These are phyloP conservation scores for Mesembrinibis cayennensis DNA, from an alignment of 2,113 vertebrate genomes.

Conservation along the genomic window DNA sequence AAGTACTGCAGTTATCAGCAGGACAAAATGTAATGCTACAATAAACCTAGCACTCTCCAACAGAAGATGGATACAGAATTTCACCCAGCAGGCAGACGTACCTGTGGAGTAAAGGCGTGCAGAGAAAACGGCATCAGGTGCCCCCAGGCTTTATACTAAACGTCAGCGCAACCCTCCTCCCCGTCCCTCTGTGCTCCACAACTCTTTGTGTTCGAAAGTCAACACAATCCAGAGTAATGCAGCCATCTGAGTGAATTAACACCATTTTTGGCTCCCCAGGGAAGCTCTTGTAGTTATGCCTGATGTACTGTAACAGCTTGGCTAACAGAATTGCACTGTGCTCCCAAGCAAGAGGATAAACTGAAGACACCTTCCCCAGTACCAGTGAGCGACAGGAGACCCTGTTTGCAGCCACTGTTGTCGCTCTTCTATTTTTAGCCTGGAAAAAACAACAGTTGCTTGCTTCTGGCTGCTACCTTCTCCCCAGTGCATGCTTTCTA, in stretches of 20 bases:
- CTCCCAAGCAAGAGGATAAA: background rate
- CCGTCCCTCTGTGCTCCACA: background rate
- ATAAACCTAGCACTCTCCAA: background rate
- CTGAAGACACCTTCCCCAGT: background rate
- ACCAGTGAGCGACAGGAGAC: background rate
- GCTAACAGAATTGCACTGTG: background rate
- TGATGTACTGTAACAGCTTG: background rate
- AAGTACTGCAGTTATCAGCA: background rate
- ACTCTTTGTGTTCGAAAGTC: background rate
- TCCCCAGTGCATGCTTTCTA: background rate
- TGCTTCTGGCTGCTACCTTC: background rate
- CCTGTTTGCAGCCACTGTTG: background rate
- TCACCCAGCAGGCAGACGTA: background rate
- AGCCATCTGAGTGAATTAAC: background rate
- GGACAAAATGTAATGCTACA: background rate
- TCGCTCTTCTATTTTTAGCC: background rate
- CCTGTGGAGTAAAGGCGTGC: background rate
- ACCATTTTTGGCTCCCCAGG: background rate
- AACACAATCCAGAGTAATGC: background rate
- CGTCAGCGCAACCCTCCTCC: background rate
- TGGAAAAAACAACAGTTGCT: background rate
- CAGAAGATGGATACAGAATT: background rate
- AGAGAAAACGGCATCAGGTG: background rate
- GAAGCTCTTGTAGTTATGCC: background rate
- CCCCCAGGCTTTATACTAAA: background rate